A percentile compares a stretch with the other conserved stretches of the same genome.
Evolutionary conservation across 2,888 invertebrate species (phyloP).

Genomic region (Lamellibrachia satsuma): DNA sequence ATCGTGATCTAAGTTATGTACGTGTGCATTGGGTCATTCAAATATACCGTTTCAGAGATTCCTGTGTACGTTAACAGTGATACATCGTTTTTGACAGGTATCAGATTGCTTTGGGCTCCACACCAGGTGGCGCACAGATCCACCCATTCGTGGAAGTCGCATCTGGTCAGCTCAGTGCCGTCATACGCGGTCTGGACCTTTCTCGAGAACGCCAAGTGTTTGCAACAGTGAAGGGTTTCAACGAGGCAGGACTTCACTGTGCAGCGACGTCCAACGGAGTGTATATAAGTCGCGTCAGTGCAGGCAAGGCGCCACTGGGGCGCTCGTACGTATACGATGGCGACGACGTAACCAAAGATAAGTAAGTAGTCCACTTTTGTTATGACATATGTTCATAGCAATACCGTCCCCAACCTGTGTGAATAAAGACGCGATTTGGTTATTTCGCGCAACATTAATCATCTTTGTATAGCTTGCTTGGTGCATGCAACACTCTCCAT

Average conservation of each 20-base stretch:
- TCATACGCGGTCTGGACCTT: conserved; percentile 20
- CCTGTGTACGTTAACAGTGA: background rate
- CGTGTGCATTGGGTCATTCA: background rate
- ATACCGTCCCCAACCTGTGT: background rate
- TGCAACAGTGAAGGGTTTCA: conserved; percentile 44
- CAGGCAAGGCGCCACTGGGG: conserved; percentile 25
- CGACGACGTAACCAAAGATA: background rate
- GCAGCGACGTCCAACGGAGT: conserved; percentile 42
- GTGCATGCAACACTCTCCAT: no score
- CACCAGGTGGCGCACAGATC: conserved; percentile 33
- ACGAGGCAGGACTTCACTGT: conserved; percentile 46
- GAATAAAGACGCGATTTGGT: background rate
- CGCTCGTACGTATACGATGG: conserved; percentile 20
- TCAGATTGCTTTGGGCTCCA: conserved; percentile 26
- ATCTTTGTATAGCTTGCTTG: no score
- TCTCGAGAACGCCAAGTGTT: conserved; percentile 33
- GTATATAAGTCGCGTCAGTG: conserved; percentile 41
- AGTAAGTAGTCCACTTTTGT: background rate
- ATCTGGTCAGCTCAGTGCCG: background rate
- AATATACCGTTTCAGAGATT: background rate
- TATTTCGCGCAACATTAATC: no score
- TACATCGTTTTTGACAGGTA: background rate
- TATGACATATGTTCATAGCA: background rate
- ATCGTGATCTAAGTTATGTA: no score
- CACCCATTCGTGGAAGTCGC: conserved; percentile 19